Evolutionary conservation across 1,140 invertebrate species (phyloP).

Genomic region (Zophobas atratus): DNA sequence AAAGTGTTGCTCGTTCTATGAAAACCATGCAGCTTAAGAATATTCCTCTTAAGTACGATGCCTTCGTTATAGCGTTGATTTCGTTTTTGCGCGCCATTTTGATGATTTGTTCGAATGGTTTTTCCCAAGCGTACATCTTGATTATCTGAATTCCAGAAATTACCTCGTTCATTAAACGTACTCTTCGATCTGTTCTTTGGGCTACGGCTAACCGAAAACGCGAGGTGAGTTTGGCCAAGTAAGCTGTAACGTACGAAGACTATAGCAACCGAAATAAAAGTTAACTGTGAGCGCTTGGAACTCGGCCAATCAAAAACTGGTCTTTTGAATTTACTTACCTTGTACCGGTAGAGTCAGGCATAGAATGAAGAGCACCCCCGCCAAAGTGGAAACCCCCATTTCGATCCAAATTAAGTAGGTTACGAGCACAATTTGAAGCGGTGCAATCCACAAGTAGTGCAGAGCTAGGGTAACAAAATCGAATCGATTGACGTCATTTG

Average conservation of each 20-base stretch:
- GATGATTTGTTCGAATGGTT: slow-evolving; percentile 76
- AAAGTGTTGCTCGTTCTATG: slow-evolving; percentile 81
- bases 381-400: slow-evolving; percentile 78
- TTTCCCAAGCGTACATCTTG: slow-evolving; percentile 88
- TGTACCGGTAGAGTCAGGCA: slow-evolving; percentile 79
- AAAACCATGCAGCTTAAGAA: slow-evolving; percentile 81
- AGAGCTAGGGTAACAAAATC: slow-evolving; percentile 75
- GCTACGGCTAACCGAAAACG: slow-evolving; percentile 74
- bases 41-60: slow-evolving; percentile 80
- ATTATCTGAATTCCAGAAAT: slow-evolving; percentile 82
- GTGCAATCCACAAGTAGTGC: slow-evolving; percentile 80
- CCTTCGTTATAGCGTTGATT: slow-evolving; percentile 77
- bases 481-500: slow-evolving; percentile 83
- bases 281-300: slow-evolving; percentile 52
- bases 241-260: slow-evolving; percentile 63
- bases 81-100: slow-evolving; percentile 73
- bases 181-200: slow-evolving; percentile 78
- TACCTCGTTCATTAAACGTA: slow-evolving; percentile 87
- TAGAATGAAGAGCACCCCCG: slow-evolving; percentile 77
- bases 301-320: too few species aligned
- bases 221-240: slow-evolving; percentile 71
- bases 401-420: slow-evolving; percentile 79
- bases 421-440: slow-evolving; percentile 75
- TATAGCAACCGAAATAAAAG: not conserved
- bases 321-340: slow-evolving; percentile 66